These are phyloP conservation scores for Arrhopalites spinosus DNA, from an alignment of 2,888 invertebrate genomes.

Conservation along the genomic window DNA sequence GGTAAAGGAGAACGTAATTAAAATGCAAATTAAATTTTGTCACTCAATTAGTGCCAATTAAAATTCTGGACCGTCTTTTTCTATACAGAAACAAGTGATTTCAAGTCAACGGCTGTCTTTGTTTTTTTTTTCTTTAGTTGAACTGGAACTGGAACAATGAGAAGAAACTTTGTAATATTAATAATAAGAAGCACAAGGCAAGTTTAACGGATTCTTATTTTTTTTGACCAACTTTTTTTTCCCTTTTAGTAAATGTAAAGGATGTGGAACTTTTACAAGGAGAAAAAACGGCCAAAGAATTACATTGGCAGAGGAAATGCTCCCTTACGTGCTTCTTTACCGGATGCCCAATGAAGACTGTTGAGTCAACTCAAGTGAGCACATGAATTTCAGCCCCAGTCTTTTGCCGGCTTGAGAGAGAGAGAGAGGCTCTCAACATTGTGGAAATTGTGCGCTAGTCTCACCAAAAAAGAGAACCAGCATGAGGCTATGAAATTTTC, in stretches of 20 bases:
- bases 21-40: constrained; percentile 3
- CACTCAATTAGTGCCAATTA: constrained; percentile 5
- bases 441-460: too few relatives aligned
- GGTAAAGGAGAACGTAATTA: neutral
- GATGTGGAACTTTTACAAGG: neutral
- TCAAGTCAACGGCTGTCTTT: neutral
- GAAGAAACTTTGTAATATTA: neutral
- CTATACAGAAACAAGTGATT: neutral
- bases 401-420: neutral
- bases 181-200: neutral
- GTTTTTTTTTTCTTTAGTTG: neutral
- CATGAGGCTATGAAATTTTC: too few relatives aligned
- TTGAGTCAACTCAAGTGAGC: constrained; percentile 5
- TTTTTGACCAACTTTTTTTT: neutral
- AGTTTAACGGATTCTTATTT: too few relatives aligned
- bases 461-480: too few relatives aligned
- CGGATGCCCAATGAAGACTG: constrained; percentile 23
- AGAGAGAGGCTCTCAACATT: too few relatives aligned
- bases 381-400: neutral
- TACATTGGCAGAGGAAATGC: constrained; percentile 14
- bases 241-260: too few relatives aligned
- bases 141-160: too few relatives aligned
- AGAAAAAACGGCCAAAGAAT: too few relatives aligned
- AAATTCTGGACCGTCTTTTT: neutral
- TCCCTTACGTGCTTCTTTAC: constrained; percentile 11